Base-by-base conservation (phyloP, 1,140 invertebrate species). In the Nephotettix cincticeps region DNA sequence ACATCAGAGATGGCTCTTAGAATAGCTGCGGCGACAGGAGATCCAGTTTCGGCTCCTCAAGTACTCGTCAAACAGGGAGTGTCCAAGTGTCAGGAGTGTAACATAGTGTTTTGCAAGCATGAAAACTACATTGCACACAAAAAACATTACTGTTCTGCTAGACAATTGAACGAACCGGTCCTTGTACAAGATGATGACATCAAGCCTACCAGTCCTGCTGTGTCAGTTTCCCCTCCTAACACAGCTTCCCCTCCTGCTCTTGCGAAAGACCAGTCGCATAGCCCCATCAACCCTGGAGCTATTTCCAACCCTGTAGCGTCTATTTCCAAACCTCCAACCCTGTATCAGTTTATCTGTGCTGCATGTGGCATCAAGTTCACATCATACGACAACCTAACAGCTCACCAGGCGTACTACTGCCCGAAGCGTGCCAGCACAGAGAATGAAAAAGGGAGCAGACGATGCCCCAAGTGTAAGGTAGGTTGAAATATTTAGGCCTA, bases 71-170 rank as follows among this genome's bases (percentile, higher is more conserved):
- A 94, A 76, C 88, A 93, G 80, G 91, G 91, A 13, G 90, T 93
- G 0, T 94, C 90, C 25, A 96, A 95, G 80, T 98, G 96, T 82
- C 90, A 93, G 76, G 95, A 98, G 76, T 98, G 96, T 83, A 97
- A 97, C 78, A 99, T 99, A 68, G 95, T 97, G 0, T 99, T 99
- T 77, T 98, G 94, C 81, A 95, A 95, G 75, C 91, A 95, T 76
- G 96, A 99, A 79, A 98, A 97, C 78, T 98, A 95, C 76, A 82
- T 96, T 19, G 91, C 95, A 0, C 96, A 98, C 79, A 98, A 97
- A 79, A 91, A 93, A 75, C 92, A 96, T 76, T 98, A 98, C 78
- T 98, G 96, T 81, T 94, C 95, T 11, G 90, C 92, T 0, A 84
- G 91, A 63, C 81, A 73, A 58, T 66, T 47, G 40, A 45, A 71